These are phyloP conservation scores for Xyliphius kryptos DNA, from an alignment of 2,113 vertebrate genomes.

Conservation along the genomic window DNA sequence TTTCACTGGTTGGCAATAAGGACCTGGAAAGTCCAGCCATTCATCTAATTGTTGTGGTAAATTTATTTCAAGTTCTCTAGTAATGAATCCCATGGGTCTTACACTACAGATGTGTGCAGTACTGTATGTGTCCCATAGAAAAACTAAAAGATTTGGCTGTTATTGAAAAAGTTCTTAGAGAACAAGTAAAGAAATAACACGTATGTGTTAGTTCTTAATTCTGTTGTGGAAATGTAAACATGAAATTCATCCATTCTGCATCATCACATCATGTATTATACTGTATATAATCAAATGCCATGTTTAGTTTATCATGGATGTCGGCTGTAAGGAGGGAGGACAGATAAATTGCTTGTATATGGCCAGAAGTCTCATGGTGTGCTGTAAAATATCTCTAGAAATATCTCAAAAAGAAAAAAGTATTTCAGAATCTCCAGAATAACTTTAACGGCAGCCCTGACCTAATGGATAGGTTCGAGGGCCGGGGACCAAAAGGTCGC, in stretches of 20 bases:
- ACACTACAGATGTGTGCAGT: background rate
- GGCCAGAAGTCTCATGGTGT: background rate
- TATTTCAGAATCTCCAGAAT: too few relatives aligned
- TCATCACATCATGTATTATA: background rate
- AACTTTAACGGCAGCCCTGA: too few relatives aligned
- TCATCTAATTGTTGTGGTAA: conserved; percentile 22
- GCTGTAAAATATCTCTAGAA: background rate
- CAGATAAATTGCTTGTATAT: background rate
- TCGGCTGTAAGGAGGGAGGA: background rate
- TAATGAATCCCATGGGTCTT: background rate
- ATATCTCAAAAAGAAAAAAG: background rate
- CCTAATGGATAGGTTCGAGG: too few relatives aligned
- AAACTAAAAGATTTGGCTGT: background rate
- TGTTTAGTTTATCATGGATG: background rate
- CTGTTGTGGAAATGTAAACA: too few relatives aligned
- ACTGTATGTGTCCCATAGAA: background rate
- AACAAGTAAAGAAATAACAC: background rate
- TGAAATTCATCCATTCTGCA: background rate
- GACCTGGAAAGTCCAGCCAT: conserved; percentile 10
- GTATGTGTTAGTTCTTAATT: background rate
- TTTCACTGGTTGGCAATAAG: conserved; percentile 26
- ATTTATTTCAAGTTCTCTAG: conserved; percentile 1
- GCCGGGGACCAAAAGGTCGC: too few relatives aligned
- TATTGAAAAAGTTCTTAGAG: background rate
- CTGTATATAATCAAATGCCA: background rate